Base-by-base conservation (phyloP, 2,797 vertebrate species). In the Ptychobarbus kaznakovi region DNA sequence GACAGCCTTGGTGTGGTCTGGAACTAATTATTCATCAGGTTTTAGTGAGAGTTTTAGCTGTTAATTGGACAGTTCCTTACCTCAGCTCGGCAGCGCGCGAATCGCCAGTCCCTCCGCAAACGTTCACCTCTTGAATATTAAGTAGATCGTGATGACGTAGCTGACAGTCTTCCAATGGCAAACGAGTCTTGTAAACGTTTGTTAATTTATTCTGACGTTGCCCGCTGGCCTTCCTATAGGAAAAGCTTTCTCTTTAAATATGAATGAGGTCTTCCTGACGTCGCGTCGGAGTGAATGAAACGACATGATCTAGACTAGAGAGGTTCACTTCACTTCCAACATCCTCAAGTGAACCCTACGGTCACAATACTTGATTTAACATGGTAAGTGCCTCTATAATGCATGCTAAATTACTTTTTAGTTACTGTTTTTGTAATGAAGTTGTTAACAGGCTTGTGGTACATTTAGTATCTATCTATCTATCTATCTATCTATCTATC, bases 281-380 rank as follows among this genome's bases (percentile, higher is more conserved):
- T 65, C 28, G 7, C n/a, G 40, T 82, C 56, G 82, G 22, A 88
- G 82, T 87, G 93, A 93, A 53, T 89, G 88, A 91, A 88, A 83
- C 88, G 28, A 81, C 89, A 91, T 40, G 75, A 88, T 46, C 86
- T 63, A 20, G 81, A 25, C 86, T 63, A 20, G 81, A 25, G 77
- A 77, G 42, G 81, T 81, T 86, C 85, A 87, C 91, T 89, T 87
- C 63, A 40, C 69, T 68, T 22, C 32, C 70, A 85, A 88, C 78
- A 93, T 90, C 92, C 90, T 93, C 89, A 88, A 81, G 86, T 93
- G 91, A 94, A 94, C 92, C 92, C 91, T 87, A 18, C 75, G 87
- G 89, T 87, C 86, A 81, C 79, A 76, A 40, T 61, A 78, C 90
- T 93, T 90, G 87, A 85, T 89, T 88, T 90, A 86, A 84, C 88